Evolutionary conservation across 2,797 vertebrate species (phyloP).

Genomic region (Limnodromus scolopaceus): DNA sequence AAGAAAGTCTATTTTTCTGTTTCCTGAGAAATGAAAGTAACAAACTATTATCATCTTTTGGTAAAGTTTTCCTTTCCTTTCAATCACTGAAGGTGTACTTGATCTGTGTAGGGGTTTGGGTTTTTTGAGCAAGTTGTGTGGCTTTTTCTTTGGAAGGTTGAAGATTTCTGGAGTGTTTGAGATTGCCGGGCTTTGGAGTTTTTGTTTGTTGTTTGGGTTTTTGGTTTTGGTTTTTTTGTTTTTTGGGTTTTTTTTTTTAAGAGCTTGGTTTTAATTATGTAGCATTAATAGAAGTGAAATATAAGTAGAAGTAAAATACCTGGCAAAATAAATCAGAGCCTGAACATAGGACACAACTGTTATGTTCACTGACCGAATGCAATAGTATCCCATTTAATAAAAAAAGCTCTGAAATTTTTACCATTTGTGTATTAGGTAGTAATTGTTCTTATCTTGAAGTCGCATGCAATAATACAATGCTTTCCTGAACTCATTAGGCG

Average conservation of each 20-base stretch:
- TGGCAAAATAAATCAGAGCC: not conserved
- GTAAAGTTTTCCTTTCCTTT: not conserved
- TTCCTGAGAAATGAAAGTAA: not conserved
- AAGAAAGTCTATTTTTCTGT: not conserved
- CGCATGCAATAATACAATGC: not conserved
- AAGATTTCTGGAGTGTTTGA: not conserved
- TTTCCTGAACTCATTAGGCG: constrained; percentile 18
- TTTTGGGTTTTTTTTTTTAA: not conserved
- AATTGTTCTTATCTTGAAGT: constrained; percentile 29
- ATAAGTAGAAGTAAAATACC: not conserved
- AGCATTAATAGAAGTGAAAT: not conserved
- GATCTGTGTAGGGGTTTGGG: not conserved
- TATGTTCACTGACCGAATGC: not conserved
- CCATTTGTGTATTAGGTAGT: not conserved
- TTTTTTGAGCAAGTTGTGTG: not conserved
- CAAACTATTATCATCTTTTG: not conserved
- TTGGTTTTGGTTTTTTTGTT: not conserved
- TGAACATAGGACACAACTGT: not conserved
- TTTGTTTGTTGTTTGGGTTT: not conserved
- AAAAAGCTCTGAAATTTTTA: not conserved
- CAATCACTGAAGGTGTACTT: not conserved
- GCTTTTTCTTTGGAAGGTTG: not conserved
- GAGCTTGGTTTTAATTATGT: not conserved
- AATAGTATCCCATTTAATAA: not conserved
- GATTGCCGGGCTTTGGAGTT: not conserved